These are phyloP conservation scores for Urechis unicinctus DNA, from an alignment of 2,888 invertebrate species.

Conservation along the genomic window DNA sequence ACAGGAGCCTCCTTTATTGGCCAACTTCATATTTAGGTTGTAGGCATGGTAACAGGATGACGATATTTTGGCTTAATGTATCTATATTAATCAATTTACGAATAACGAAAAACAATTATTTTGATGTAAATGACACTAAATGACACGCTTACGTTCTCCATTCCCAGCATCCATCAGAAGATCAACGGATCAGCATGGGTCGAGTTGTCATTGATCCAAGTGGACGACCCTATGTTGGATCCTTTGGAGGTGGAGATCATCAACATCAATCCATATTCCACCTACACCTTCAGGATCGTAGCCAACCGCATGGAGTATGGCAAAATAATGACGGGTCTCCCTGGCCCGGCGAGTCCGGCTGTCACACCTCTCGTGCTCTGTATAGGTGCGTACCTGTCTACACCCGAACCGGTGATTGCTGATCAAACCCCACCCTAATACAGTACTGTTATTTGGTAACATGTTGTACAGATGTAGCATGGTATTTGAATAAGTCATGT, in stretches of 20 bases:
- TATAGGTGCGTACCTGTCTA: not conserved
- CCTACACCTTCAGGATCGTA: slow-evolving; percentile 15
- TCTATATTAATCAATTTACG: too few species aligned
- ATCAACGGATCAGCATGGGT: not conserved
- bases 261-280: slow-evolving; percentile 6
- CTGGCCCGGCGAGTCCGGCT: slow-evolving; percentile 8
- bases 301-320: slow-evolving; percentile 12
- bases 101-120: too few species aligned
- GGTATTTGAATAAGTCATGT: too few species aligned
- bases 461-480: too few species aligned
- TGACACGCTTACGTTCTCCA: too few species aligned
- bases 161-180: not conserved
- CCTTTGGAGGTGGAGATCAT: not conserved
- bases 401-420: not conserved
- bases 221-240: not conserved
- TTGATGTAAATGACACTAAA: too few species aligned
- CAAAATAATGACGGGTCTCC: slow-evolving; percentile 11
- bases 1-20: slow-evolving; percentile 6
- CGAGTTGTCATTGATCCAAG: not conserved
- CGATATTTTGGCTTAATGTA: too few species aligned
- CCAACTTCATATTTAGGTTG: not conserved
- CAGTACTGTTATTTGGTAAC: too few species aligned
- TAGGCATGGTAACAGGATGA: not conserved
- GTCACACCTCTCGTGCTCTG: slow-evolving; percentile 1
- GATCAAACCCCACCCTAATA: not conserved